Evolutionary conservation across 2,888 invertebrate species (phyloP), one percentile per base, ranked within the genome.

Genomic region (Sycophila texana): DNA sequence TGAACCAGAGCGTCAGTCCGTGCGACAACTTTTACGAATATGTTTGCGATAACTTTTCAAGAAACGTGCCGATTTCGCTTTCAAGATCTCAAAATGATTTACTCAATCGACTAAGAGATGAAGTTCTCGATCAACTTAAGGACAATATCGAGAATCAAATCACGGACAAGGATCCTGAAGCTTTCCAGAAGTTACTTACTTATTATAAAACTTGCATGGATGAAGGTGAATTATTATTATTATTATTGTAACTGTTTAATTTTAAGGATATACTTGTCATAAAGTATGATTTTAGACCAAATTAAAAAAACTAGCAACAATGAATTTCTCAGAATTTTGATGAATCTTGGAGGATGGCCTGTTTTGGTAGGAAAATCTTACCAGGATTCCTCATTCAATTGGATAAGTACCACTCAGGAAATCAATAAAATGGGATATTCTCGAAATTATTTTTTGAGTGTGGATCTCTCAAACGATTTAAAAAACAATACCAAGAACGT

Each of bases 181-280:
- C 96, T 0, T 95, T 96, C 87, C 92, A 91, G 74, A 93, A 97
- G 80, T 95, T 95, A 18, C 97, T 97, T 89, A 94, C 94, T 47
- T 91, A 98, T 81, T 98, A 96, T 92, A 93, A 93, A 86, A 94
- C 96, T 72, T 98, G 98, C 91, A 95, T 97, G 94, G 96, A 98
- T 88, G 94, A 94, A 91, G 94, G 96, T 96, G 26, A 4, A 14
- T 3, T 49, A 4, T 26, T 26, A 2, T 18, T 47, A 53, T 0
- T 18, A 47, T 26, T 53, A n/a, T n/a, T n/a, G n/a, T n/a, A n/a
- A n/a, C n/a, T n/a, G n/a, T n/a, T n/a, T n/a, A n/a, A n/a, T n/a
- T n/a, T n/a, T n/a, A n/a, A n/a, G n/a, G n/a, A n/a, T n/a, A n/a
- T n/a, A n/a, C n/a, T n/a, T n/a, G n/a, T n/a, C n/a, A n/a, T n/a